A percentile compares a stretch with the other conserved stretches of the same genome.
Conservation (phyloP, 1,140 invertebrate species). For the Pseudobourletiella spinata region DNA sequence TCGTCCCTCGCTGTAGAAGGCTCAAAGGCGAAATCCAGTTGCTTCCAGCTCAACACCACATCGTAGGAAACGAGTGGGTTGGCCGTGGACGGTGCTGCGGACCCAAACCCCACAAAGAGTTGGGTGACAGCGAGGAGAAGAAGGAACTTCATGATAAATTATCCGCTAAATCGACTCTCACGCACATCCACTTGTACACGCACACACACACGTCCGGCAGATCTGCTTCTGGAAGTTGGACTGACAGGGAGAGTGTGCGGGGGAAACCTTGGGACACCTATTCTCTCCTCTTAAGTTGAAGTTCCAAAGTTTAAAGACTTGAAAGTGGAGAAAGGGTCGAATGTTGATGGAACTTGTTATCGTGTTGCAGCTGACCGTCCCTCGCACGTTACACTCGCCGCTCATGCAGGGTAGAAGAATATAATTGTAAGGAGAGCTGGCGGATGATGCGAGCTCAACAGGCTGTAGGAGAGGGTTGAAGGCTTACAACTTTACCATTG, state of each 20-base stretch:
- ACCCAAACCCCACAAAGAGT: neutral
- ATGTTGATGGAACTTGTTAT: conserved; percentile 50
- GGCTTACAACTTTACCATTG: too few species aligned
- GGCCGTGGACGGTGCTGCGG: neutral
- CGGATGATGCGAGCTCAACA: too few species aligned
- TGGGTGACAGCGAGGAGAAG: neutral
- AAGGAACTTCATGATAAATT: neutral
- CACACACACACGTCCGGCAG: neutral
- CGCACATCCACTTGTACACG: too few species aligned
- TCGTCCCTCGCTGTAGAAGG: conserved; percentile 42
- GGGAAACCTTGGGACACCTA: neutral
- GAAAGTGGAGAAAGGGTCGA: neutral
- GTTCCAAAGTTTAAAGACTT: neutral
- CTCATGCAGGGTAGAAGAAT: too few species aligned
- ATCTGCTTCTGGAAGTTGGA: neutral
- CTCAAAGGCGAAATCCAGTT: conserved; percentile 58
- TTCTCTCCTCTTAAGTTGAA: neutral
- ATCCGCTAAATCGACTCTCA: too few species aligned
- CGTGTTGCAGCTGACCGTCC: too few species aligned
- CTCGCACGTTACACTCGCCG: too few species aligned
- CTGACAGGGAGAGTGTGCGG: neutral
- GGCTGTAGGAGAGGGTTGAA: too few species aligned
- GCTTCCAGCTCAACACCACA: conserved; percentile 61
- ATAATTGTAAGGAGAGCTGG: too few species aligned
- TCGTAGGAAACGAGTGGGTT: conserved; percentile 40